Base-by-base conservation (phyloP, 2,113 vertebrate species). In the Myiagra hebetior region DNA sequence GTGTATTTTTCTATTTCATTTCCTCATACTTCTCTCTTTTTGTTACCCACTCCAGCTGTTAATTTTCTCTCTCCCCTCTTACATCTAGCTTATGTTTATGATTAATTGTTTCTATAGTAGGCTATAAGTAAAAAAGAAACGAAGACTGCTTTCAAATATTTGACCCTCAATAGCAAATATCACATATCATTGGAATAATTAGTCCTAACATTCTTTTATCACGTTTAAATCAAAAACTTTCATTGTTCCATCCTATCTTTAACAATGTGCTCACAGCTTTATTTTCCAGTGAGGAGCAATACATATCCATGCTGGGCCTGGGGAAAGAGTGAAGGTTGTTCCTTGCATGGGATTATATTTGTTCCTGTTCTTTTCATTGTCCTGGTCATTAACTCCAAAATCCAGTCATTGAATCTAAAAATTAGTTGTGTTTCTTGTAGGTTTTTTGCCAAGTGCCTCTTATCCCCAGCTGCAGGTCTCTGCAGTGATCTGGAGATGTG, bases 121-220 rank as follows among this genome's bases (percentile, higher is more conserved):
- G 39, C 17, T 67, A 30, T 56, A 39, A 82, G 14, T 41, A 73
- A 76, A 86, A 86, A 81, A 62, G 30, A 53, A 37, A 15, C 3
- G 1, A 28, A 79, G 49, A 10, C 24, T 49, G 13, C 47, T 82
- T 93, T 95, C 57, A 52, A 47, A 44, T 31, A 47, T 92, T 83
- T 88, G 59, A 83, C 42, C 28, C 72, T 80, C 0, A 0, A 63
- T 22, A 85, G 9, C 0, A 0, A 64, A 33, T 67, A 59, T 46
- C 68, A 74, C 19, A 1, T 52, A 42, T n/a, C 46, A 55, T 35
- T 65, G 27, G 16, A 86, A 80, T 63, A 74, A 87, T 56, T 70
- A 68, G 89, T 91, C 72, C 42, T 76, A 77, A 76, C 77, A 31
- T 37, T 39, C 42, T 39, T 7, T 46, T 80, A 33, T 83, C 27